Evolutionary conservation across 2,113 vertebrate species (phyloP), one percentile per base, ranked within the genome.

Genomic region (Ictalurus punctatus): DNA sequence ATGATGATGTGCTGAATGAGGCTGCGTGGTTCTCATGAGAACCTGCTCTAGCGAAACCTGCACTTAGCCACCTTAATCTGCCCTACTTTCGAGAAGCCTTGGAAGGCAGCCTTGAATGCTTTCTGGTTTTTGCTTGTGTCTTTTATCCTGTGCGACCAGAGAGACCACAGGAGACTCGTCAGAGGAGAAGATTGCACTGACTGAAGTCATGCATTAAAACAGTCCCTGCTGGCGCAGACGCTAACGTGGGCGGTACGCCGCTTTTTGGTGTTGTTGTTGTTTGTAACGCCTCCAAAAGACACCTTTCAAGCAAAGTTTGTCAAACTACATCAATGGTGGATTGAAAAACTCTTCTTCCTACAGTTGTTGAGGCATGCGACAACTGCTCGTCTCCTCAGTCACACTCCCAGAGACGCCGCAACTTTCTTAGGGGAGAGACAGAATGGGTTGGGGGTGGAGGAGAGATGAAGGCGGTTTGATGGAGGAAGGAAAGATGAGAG

Each of bases 311-410:
- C 94, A 95, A 96, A 96, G 94, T 96, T 96, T 96, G 95, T 95
- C 94, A 95, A 96, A 96, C 95, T 95, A 95, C 93, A 95, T 95
- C 95, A 95, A 94, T 93, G 91, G 91, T 74, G 90, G n/a, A 93
- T 93, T 93, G 94, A 95, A 95, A 95, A 90, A 90, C 56, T 88
- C 94, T 95, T 94, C 94, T 95, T 94, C 94, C 12, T 63, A 27
- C 58, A 84, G 83, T 76, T 44, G 82, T 21, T 65, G 76, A 76
- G 61, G 83, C 58, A 21, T 58, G 73, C 86, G 84, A 87, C 87
- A 80, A 71, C 76, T 69, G 78, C 87, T 54, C 61, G 54, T 91
- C 92, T 93, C 92, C 94, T 94, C 91, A 91, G 91, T 92, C 92
- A 89, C 88, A 92, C 90, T 84, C 76, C 21, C 92, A 93, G 94